Evolutionary conservation across 2,113 vertebrate species (phyloP).

Genomic region (Tenebrosternarchus preto): DNA sequence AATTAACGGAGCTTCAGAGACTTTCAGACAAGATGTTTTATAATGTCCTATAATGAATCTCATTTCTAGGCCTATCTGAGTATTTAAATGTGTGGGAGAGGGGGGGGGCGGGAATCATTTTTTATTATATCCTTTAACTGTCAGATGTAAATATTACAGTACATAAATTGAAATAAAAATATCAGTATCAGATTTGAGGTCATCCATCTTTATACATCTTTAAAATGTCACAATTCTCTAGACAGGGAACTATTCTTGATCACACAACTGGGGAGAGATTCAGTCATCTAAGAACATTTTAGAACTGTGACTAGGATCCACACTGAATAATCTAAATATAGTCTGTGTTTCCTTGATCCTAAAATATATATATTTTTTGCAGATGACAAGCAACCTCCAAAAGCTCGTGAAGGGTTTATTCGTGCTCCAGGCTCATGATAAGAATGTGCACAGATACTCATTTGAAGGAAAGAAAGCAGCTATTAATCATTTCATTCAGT

Average conservation of each 20-base stretch:
- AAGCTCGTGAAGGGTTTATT: slow-evolving; percentile 69
- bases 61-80: not conserved
- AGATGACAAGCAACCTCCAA: not conserved
- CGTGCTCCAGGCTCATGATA: slow-evolving; percentile 56
- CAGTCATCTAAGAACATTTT: no score
- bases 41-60: not conserved
- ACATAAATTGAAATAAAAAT: slow-evolving; percentile 35
- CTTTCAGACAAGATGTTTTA: not conserved
- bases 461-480: slow-evolving; percentile 62
- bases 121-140: not conserved
- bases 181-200: not conserved
- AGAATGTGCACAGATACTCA: slow-evolving; percentile 64
- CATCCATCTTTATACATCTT: not conserved
- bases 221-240: no score
- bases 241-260: no score
- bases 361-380: no score
- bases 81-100: not conserved
- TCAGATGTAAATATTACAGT: not conserved
- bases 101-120: no score
- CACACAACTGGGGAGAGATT: no score
- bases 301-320: no score
- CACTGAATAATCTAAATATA: no score
- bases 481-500: slow-evolving; percentile 29
- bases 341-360: no score
- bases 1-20: not conserved